These are phyloP conservation scores for Crenichthys baileyi DNA, from an alignment of 2,797 vertebrate genomes.

Conservation along the genomic window DNA sequence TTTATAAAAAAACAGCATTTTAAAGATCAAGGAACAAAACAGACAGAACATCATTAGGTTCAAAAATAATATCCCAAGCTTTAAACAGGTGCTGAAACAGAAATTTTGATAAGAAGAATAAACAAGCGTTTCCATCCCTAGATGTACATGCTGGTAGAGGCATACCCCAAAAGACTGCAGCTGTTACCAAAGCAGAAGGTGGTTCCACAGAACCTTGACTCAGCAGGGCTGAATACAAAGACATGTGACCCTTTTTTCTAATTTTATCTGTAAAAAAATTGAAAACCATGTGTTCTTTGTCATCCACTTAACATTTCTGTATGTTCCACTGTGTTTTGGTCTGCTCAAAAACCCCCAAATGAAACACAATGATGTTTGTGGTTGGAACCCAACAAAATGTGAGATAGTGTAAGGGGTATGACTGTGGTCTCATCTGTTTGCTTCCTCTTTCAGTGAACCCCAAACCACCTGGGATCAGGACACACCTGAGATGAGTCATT, in stretches of 20 bases:
- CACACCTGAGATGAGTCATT: conserved; percentile 82
- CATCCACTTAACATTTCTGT: background rate
- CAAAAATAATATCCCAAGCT: background rate
- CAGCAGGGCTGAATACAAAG: background rate
- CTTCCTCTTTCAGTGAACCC: conserved; percentile 73
- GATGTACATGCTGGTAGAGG: too few relatives aligned
- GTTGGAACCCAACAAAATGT: background rate
- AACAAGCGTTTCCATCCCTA: too few relatives aligned
- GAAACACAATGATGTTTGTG: background rate
- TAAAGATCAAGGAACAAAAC: background rate
- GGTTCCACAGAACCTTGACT: too few relatives aligned
- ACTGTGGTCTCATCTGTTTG: background rate
- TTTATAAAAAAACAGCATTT: background rate
- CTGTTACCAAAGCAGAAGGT: too few relatives aligned
- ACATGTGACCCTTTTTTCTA: background rate
- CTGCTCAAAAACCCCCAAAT: background rate
- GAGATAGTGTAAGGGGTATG: background rate
- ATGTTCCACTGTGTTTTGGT: background rate
- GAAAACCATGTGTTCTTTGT: background rate
- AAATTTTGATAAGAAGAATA: too few relatives aligned
- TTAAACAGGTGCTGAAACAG: background rate
- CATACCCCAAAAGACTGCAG: too few relatives aligned
- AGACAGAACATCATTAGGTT: background rate
- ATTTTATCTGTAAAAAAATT: background rate
- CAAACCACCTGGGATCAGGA: conserved; percentile 83